These are phyloP conservation scores for Chrysemys picta DNA, from an alignment of 2,113 vertebrate species.

Conservation along the genomic window DNA sequence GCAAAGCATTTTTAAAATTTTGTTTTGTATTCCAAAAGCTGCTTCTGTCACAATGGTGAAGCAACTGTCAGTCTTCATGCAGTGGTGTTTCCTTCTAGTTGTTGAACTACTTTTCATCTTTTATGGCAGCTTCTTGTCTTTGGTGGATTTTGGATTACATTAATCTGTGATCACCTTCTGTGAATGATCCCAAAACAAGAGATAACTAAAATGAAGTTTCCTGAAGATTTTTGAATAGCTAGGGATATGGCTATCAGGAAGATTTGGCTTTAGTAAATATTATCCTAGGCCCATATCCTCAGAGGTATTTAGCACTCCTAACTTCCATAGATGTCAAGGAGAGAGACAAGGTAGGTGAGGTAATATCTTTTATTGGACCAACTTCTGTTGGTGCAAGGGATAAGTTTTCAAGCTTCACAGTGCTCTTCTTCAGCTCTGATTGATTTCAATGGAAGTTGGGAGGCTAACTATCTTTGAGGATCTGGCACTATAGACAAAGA, in stretches of 20 bases:
- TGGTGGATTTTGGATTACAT: neutral
- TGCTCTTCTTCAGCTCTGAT: neutral
- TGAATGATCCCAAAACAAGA: neutral
- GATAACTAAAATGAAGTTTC: neutral
- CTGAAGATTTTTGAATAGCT: neutral
- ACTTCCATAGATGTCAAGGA: neutral
- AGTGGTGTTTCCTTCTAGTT: neutral
- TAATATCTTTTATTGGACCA: neutral
- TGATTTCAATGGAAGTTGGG: neutral
- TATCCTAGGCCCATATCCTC: neutral
- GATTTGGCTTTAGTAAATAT: neutral
- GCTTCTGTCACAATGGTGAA: neutral
- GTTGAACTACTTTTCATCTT: neutral
- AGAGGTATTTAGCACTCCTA: neutral
- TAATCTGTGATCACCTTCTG: neutral
- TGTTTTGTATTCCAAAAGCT: neutral
- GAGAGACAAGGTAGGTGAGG: neutral
- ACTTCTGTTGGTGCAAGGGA: neutral
- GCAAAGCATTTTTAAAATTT: neutral
- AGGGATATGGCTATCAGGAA: fast-evolving
- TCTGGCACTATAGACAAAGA: neutral
- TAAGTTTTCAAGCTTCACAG: neutral
- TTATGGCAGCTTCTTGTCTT: neutral
- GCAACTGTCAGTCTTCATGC: neutral
- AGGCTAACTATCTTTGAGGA: neutral